Conservation (phyloP, 1,140 invertebrate species). For the Cryptotermes secundus region DNA sequence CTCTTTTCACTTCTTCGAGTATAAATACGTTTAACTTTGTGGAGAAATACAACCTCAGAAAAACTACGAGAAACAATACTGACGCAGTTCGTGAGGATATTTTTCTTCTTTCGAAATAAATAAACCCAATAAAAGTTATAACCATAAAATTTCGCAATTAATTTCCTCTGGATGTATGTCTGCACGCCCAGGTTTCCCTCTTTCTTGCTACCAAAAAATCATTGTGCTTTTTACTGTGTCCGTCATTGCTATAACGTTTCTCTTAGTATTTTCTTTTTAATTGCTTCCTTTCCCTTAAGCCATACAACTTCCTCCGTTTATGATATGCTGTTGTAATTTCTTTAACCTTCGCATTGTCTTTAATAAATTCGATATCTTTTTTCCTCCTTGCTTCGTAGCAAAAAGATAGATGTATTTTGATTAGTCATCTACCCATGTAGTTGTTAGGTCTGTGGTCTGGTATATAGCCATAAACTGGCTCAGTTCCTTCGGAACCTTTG, state of each 20-base stretch:
- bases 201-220: neutral
- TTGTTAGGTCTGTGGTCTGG: too few species aligned
- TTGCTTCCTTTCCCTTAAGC: slow-evolving; percentile 31
- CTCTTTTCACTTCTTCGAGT: too few species aligned
- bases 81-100: too few species aligned
- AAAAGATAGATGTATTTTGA: neutral
- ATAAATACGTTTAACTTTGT: too few species aligned
- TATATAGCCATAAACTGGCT: too few species aligned
- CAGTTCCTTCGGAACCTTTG: too few species aligned
- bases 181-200: neutral
- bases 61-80: too few species aligned
- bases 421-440: too few species aligned
- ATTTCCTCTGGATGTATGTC: neutral
- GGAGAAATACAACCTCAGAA: too few species aligned
- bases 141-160: neutral
- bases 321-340: slow-evolving; percentile 16
- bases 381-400: neutral
- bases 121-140: neutral
- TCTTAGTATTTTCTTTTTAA: slow-evolving; percentile 31
- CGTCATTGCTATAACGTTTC: neutral
- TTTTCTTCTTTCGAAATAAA: neutral
- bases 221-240: neutral
- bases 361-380: neutral
- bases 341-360: neutral
- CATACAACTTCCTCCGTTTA: slow-evolving; percentile 21